These are phyloP conservation scores for Otolemur crassicaudatus DNA, from an alignment of 2,797 vertebrate species.

Conservation along the genomic window DNA sequence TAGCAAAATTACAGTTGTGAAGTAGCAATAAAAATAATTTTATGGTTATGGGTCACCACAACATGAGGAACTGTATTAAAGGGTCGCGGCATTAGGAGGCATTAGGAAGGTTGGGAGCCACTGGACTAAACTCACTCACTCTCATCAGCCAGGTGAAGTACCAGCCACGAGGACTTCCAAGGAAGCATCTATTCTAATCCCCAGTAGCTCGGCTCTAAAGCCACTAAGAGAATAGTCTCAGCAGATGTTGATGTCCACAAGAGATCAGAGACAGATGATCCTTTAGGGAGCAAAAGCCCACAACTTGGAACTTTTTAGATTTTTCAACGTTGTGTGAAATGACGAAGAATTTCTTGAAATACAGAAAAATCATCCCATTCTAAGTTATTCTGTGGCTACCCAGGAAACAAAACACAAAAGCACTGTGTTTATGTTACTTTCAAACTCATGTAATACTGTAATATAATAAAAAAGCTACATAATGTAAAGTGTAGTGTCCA, in stretches of 20 bases:
- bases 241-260: constrained; percentile 60
- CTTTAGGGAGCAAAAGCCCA: constrained; percentile 12
- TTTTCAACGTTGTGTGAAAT: constrained; percentile 46
- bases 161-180: neutral
- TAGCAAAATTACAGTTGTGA: too few relatives aligned
- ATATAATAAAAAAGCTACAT: neutral
- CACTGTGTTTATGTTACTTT: neutral
- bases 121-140: neutral
- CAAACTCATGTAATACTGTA: neutral
- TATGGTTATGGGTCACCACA: too few relatives aligned
- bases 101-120: too few relatives aligned
- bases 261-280: constrained; percentile 26
- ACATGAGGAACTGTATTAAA: too few relatives aligned
- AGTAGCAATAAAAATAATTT: too few relatives aligned
- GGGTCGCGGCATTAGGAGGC: too few relatives aligned
- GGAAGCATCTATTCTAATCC: constrained; percentile 56
- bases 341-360: constrained; percentile 36
- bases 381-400: neutral
- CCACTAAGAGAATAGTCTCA: constrained; percentile 41
- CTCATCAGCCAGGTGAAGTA: constrained; percentile 27
- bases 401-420: neutral
- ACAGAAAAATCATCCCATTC: neutral
- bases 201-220: constrained; percentile 48
- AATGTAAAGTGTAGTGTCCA: neutral
- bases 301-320: neutral